Evolutionary conservation across 2,797 vertebrate species (phyloP).

Genomic region (Caiman crocodilus): DNA sequence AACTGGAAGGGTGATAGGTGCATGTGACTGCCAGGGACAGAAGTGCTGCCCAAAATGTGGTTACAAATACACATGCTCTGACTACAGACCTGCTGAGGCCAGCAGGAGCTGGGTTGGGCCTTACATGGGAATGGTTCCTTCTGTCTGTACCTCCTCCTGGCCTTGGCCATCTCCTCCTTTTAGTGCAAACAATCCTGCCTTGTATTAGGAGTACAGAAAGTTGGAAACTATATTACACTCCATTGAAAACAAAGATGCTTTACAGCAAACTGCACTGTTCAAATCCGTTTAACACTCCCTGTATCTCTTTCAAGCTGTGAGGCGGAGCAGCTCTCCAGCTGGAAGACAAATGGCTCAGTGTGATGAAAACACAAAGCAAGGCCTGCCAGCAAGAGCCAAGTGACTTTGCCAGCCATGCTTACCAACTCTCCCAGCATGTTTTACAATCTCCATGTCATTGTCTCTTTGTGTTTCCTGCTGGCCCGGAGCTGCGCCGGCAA

Average conservation of each 20-base stretch:
- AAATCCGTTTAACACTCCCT: not conserved
- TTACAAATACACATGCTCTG: not conserved
- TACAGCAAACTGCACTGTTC: not conserved
- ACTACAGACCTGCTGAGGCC: not conserved
- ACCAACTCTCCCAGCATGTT: conserved; percentile 2
- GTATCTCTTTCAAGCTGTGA: not conserved
- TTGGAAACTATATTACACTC: not conserved
- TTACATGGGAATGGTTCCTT: not conserved
- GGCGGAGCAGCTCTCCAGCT: not conserved
- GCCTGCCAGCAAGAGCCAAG: not conserved
- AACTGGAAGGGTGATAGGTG: not conserved
- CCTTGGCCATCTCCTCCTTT: not conserved
- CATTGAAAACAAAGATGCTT: not conserved
- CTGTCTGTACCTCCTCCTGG: not conserved
- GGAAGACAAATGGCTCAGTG: not conserved
- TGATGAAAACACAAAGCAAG: not conserved
- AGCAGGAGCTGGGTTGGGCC: not conserved
- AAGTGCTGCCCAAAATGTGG: not conserved
- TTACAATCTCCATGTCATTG: conserved; percentile 25
- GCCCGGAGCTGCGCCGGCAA: not conserved
- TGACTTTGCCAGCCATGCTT: not conserved
- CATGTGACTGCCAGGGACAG: not conserved
- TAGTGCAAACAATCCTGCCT: not conserved
- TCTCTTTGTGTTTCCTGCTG: not conserved
- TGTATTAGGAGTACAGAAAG: not conserved